phyloP scores from a whole-genome alignment of 2,888 invertebrate species.

The Stenchaetothrips biformis region DNA sequence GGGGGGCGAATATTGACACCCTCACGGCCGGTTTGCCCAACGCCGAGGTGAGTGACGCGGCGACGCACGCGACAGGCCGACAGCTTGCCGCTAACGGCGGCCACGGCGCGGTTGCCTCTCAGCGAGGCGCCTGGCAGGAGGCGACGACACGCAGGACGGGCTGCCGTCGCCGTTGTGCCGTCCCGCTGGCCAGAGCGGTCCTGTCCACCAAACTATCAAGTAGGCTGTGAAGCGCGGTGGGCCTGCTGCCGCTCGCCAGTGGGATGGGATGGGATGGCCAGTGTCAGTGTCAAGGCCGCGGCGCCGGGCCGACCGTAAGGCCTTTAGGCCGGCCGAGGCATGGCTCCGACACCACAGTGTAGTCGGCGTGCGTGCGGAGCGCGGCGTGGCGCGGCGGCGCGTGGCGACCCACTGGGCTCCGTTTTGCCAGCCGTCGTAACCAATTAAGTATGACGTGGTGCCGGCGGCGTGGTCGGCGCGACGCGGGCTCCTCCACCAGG shows the following conservation, averaged over 20 bases:
- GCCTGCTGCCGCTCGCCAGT: neutral
- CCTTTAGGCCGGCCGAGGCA: neutral
- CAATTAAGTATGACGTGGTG: conserved; percentile 7
- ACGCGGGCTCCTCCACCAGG: neutral
- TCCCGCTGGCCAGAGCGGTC: too few species aligned
- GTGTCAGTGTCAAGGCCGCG: conserved; percentile 18
- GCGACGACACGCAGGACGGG: too few species aligned
- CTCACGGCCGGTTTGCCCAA: too few species aligned
- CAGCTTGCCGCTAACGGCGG: neutral
- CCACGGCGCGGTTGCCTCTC: too few species aligned
- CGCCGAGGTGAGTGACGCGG: neutral
- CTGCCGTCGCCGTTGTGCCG: too few species aligned
- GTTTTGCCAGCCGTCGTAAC: neutral
- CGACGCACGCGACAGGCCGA: neutral
- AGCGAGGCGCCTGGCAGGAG: too few species aligned
- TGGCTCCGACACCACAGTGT: neutral
- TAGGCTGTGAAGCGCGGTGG: neutral
- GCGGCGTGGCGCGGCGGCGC: neutral
- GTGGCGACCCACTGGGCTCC: neutral
- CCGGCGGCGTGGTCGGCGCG: neutral
- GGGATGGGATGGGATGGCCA: neutral
- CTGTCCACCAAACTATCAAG: too few species aligned
- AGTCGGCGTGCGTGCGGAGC: neutral
- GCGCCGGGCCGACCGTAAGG: neutral
- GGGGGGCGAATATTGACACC: neutral